Evolutionary conservation across 2,113 vertebrate genomes (phyloP).

Genomic region (Syngnathus typhle): DNA sequence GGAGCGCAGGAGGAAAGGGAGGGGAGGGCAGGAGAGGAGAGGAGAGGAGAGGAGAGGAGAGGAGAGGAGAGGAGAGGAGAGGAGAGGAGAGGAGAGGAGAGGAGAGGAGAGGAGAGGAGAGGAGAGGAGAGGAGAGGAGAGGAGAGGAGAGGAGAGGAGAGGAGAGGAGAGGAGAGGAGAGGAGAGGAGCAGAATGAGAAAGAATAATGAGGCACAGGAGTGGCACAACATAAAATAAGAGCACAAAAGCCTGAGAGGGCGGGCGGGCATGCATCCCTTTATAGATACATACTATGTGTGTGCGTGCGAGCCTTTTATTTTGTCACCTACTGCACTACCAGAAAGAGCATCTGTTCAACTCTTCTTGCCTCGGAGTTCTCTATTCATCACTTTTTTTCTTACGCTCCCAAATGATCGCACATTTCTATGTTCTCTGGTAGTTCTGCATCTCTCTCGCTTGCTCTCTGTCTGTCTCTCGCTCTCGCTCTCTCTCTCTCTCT

Average conservation of each 20-base stretch:
- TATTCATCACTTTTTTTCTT: constrained; percentile 11
- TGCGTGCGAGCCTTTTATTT: constrained; percentile 7
- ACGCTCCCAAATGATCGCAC: constrained; percentile 20
- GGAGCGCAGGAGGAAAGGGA: constrained; percentile 8
- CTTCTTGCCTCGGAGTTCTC: constrained; percentile 11
- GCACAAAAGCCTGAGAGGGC: constrained; percentile 19
- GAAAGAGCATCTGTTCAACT: constrained; percentile 18
- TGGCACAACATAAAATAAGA: constrained; percentile 13
- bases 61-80: constrained; percentile 19
- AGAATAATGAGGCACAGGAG: constrained; percentile 40
- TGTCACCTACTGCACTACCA: constrained; percentile 6
- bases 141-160: constrained; percentile 29
- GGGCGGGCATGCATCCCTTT: constrained; percentile 6
- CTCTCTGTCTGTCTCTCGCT: no score
- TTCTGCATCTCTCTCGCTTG: constrained; percentile 14
- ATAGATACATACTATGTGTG: constrained; percentile 7
- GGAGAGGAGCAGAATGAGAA: constrained; percentile 15
- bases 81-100: constrained; percentile 3
- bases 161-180: constrained; percentile 15
- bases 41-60: constrained; percentile 32
- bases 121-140: constrained; percentile 37
- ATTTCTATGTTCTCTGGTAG: constrained; percentile 36
- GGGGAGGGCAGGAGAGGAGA: constrained; percentile 24
- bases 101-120: constrained; percentile 7
- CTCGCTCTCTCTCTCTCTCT: constrained; percentile 8